These are phyloP conservation scores for Lates calcarifer DNA, from an alignment of 2,113 vertebrate species.

Conservation along the genomic window DNA sequence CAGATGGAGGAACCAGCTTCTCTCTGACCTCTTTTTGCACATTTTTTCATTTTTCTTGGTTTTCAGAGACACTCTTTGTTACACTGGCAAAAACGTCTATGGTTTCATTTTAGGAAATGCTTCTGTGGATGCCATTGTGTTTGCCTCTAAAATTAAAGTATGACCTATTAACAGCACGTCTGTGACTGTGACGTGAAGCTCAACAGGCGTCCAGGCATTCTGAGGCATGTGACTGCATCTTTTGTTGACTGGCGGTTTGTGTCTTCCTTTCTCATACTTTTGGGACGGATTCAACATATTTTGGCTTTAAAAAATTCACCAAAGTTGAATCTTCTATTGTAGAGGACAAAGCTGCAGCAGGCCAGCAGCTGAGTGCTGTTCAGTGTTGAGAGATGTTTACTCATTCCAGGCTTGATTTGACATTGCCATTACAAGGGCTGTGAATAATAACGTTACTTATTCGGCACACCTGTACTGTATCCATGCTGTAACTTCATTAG, in stretches of 20 bases:
- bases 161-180: neutral
- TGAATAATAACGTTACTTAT: constrained; percentile 1
- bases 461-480: constrained; percentile 35
- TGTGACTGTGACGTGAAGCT: neutral
- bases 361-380: constrained; percentile 50
- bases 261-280: constrained; percentile 5
- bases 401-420: constrained; percentile 47
- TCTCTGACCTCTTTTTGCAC: constrained; percentile 32
- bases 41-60: constrained; percentile 41
- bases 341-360: neutral
- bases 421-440: constrained; percentile 12
- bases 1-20: constrained; percentile 66
- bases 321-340: constrained; percentile 15
- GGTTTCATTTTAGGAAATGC: constrained; percentile 14
- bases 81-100: constrained; percentile 1
- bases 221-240: neutral
- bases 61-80: constrained; percentile 24
- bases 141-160: constrained; percentile 7
- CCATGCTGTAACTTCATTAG: neutral
- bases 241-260: neutral
- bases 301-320: constrained; percentile 17
- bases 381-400: constrained; percentile 40
- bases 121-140: neutral
- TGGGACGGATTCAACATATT: constrained; percentile 9
- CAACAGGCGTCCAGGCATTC: neutral